Percentiles rank a stretch among this genome's conserved stretches.
Evolutionary conservation across 2,113 vertebrate genomes (phyloP).

Genomic region (Oryzias woworae): DNA sequence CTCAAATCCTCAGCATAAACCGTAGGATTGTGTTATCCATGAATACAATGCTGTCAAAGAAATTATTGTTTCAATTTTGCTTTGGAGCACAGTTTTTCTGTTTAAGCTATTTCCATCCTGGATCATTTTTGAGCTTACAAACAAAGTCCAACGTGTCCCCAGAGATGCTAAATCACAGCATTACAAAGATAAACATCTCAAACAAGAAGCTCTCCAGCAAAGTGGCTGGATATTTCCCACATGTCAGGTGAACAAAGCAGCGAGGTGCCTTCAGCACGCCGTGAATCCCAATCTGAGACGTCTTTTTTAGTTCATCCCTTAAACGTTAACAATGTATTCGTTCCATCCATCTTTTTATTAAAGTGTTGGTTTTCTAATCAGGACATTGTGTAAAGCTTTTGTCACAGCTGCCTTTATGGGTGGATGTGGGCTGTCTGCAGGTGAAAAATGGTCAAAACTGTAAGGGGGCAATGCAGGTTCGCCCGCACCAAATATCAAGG

Average conservation of each 20-base stretch:
- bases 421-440: too few relatives aligned
- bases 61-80: slow-evolving; percentile 29
- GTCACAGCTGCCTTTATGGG: too few relatives aligned
- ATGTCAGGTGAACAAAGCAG: slow-evolving; percentile 49
- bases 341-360: too few relatives aligned
- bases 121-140: slow-evolving; percentile 67
- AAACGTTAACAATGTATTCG: slow-evolving; percentile 15
- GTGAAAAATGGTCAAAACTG: too few relatives aligned
- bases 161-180: slow-evolving; percentile 74
- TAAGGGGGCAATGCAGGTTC: too few relatives aligned
- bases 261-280: slow-evolving; percentile 38
- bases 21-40: slow-evolving; percentile 36
- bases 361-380: too few relatives aligned
- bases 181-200: slow-evolving; percentile 78
- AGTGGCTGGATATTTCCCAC: slow-evolving; percentile 57
- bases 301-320: slow-evolving; percentile 30
- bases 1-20: slow-evolving; percentile 1
- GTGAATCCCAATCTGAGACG: slow-evolving; percentile 33
- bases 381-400: too few relatives aligned
- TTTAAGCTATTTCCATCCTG: slow-evolving; percentile 59
- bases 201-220: slow-evolving; percentile 52
- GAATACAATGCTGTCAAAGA: slow-evolving; percentile 14
- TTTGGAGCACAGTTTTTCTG: slow-evolving; percentile 52
- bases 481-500: too few relatives aligned
- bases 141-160: slow-evolving; percentile 65